phyloP scores from a whole-genome alignment of 2,888 invertebrate genomes.

The Chaitophorus viminalis region DNA sequence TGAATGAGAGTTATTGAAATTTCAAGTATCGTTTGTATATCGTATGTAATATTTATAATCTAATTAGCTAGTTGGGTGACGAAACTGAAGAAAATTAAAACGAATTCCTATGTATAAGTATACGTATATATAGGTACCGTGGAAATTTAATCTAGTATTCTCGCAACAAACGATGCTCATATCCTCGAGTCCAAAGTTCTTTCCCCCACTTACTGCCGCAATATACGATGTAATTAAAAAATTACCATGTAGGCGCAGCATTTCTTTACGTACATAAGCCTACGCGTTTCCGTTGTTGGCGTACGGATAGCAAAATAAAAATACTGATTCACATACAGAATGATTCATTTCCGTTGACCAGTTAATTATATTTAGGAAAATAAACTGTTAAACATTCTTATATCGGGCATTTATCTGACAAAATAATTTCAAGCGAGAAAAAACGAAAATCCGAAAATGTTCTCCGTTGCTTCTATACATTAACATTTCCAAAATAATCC shows the following conservation, averaged over 20 bases:
- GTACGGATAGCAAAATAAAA: neutral
- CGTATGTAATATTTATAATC: neutral
- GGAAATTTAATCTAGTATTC: neutral
- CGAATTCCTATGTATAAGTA: neutral
- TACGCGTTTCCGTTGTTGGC: constrained; percentile 29
- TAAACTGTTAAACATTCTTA: no score
- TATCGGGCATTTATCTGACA: no score
- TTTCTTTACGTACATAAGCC: neutral
- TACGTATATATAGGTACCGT: no score
- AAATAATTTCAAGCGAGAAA: no score
- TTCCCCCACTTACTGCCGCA: neutral
- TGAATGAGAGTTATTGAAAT: neutral
- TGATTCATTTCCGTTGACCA: no score
- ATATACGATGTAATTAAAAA: neutral
- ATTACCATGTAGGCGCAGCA: constrained; percentile 15
- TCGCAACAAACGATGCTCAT: neutral
- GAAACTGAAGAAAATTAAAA: neutral
- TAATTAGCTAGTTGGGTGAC: neutral
- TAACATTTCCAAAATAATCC: no score
- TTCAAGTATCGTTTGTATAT: no score
- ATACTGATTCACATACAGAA: neutral
- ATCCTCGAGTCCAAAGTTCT: neutral
- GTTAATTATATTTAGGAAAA: no score
- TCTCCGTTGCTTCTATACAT: no score
- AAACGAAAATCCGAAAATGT: no score